Evolutionary conservation across 2,888 invertebrate genomes (phyloP).

Genomic region (Ptychoptera contaminata): DNA sequence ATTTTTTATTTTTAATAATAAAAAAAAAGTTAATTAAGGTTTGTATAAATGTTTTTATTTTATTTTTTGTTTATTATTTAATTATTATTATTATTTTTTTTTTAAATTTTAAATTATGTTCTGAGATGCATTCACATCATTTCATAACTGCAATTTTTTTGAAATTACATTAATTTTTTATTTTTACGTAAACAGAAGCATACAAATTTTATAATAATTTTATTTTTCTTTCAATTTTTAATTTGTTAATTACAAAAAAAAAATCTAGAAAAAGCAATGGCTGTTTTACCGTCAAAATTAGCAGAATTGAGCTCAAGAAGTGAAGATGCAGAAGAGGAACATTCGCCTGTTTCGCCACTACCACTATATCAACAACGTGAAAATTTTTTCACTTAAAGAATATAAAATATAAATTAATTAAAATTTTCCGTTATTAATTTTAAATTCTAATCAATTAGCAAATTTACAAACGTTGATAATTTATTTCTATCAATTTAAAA

Average conservation of each 20-base stretch:
- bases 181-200: too few relatives aligned
- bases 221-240: conserved; percentile 6
- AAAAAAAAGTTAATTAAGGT: conserved; percentile 3
- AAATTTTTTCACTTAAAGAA: conserved; percentile 60
- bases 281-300: conserved; percentile 46
- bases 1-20: conserved; percentile 7
- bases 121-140: too few relatives aligned
- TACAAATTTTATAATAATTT: conserved; percentile 5
- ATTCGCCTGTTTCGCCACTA: conserved; percentile 57
- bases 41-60: conserved; percentile 5
- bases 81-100: background rate
- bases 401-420: too few relatives aligned
- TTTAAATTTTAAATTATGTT: too few relatives aligned
- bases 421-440: background rate
- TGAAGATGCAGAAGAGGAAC: conserved; percentile 59
- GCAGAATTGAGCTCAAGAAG: conserved; percentile 26
- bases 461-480: too few relatives aligned
- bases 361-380: conserved; percentile 77
- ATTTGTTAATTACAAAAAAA: conserved; percentile 10
- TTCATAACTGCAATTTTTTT: too few relatives aligned
- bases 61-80: background rate
- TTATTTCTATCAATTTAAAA: too few relatives aligned
- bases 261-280: conserved; percentile 69
- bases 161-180: too few relatives aligned
- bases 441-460: too few relatives aligned